Conservation (phyloP, 2,888 invertebrate genomes). For the Hirtodrosophila alboralis region DNA sequence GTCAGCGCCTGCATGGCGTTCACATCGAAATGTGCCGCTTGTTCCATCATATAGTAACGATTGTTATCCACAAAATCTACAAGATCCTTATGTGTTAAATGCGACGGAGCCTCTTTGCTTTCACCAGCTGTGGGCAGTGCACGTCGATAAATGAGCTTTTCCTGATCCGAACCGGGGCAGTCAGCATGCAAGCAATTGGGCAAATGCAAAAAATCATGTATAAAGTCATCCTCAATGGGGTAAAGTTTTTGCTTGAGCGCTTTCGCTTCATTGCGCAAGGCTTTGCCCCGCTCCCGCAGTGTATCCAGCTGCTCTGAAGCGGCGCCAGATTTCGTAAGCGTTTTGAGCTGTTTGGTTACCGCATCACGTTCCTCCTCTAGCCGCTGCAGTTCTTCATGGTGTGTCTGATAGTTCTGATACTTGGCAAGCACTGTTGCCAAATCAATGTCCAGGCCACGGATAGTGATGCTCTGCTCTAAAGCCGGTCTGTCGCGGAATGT, state of each 20-base stretch:
- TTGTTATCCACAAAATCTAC: slow-evolving; percentile 84
- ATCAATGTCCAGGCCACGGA: slow-evolving; percentile 86
- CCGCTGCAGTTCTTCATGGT: slow-evolving; percentile 85
- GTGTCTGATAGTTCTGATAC: slow-evolving; percentile 87
- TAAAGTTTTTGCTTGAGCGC: slow-evolving; percentile 87
- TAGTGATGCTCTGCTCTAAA: slow-evolving; percentile 86
- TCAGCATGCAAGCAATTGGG: slow-evolving; percentile 89
- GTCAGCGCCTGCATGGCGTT: slow-evolving; percentile 77
- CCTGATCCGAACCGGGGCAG: slow-evolving; percentile 85
- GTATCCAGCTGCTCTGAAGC: slow-evolving; percentile 82
- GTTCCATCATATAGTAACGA: slow-evolving; percentile 87
- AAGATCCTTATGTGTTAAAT: slow-evolving; percentile 77
- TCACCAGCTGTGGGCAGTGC: slow-evolving; percentile 11
- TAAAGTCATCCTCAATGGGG: slow-evolving; percentile 89
- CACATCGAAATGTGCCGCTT: slow-evolving; percentile 90
- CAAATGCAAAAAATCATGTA: slow-evolving; percentile 87
- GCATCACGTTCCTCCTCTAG: slow-evolving; percentile 86
- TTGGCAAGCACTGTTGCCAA: slow-evolving; percentile 86
- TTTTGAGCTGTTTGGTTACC: slow-evolving; percentile 85
- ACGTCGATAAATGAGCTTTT: slow-evolving; percentile 76
- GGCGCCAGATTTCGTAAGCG: slow-evolving; percentile 81
- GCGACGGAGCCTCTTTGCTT: slow-evolving; percentile 58
- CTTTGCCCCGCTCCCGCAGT: slow-evolving; percentile 86
- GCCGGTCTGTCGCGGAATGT: slow-evolving; percentile 85
- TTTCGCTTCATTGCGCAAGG: slow-evolving; percentile 87